Conservation (phyloP, 2,888 invertebrate genomes). For the Polymixis lichenea region DNA sequence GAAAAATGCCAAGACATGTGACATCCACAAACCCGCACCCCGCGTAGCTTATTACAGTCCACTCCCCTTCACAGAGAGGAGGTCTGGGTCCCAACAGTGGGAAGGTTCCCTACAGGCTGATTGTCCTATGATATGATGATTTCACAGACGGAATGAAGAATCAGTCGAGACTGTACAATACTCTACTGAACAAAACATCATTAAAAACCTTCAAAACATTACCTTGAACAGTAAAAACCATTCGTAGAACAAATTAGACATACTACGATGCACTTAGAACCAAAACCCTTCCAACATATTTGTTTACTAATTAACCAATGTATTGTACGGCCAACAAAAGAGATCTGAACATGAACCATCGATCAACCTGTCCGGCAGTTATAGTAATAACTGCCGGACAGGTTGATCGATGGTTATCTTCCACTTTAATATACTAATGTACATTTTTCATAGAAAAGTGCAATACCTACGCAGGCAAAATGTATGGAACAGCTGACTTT, state of each 20-base stretch:
- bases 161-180: neutral
- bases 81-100: neutral
- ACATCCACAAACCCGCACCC: neutral
- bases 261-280: neutral
- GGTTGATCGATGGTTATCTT: too few relatives aligned
- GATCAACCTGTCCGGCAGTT: too few relatives aligned
- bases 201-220: neutral
- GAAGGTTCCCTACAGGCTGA: neutral
- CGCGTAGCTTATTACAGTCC: neutral
- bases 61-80: neutral
- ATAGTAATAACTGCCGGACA: too few relatives aligned
- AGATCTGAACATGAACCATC: too few relatives aligned
- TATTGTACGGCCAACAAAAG: neutral
- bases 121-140: neutral
- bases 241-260: neutral
- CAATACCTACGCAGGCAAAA: too few relatives aligned
- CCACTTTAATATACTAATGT: too few relatives aligned
- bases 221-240: neutral
- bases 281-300: neutral
- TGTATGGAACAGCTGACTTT: too few relatives aligned
- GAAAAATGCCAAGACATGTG: neutral
- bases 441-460: too few relatives aligned
- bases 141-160: neutral
- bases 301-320: constrained; percentile 10
- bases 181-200: neutral